These are phyloP conservation scores for Malthinus seriepunctatus DNA, from an alignment of 2,888 invertebrate species.

Conservation along the genomic window DNA sequence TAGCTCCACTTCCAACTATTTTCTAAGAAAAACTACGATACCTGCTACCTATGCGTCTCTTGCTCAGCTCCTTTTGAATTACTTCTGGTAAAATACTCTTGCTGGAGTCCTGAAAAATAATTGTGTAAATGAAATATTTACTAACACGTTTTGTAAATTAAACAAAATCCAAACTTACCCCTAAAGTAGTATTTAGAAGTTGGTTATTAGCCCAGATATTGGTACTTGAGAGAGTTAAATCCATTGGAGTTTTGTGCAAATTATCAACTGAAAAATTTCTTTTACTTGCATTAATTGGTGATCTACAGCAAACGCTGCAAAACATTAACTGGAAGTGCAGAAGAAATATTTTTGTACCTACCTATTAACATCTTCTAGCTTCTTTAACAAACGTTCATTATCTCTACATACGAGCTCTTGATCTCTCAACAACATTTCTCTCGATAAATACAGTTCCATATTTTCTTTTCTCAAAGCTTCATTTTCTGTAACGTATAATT, in stretches of 20 bases:
- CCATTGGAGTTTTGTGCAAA: constrained; percentile 42
- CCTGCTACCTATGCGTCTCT: constrained; percentile 64
- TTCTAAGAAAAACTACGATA: constrained; percentile 35
- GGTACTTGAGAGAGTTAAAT: constrained; percentile 45
- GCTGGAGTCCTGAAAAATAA: constrained; percentile 17
- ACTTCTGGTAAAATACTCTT: constrained; percentile 61
- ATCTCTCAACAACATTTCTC: constrained; percentile 82
- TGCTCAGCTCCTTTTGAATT: constrained; percentile 67
- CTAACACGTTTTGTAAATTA: no score
- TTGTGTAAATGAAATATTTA: no score
- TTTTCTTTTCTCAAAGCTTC: constrained; percentile 81
- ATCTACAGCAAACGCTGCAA: constrained; percentile 76
- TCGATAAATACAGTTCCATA: constrained; percentile 76
- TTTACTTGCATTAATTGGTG: constrained; percentile 79
- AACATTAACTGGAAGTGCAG: neutral
- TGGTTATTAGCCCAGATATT: constrained; percentile 77
- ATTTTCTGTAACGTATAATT: constrained; percentile 84
- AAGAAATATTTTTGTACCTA: constrained; percentile 46
- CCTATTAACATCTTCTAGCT: constrained; percentile 87
- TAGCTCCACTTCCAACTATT: no score
- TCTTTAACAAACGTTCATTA: constrained; percentile 85
- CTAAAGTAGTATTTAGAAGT: constrained; percentile 50
- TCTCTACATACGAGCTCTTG: constrained; percentile 89
- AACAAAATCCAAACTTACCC: constrained; percentile 39
- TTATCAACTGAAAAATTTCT: constrained; percentile 68